Conservation (phyloP, 2,113 vertebrate species). For the Gorilla gorilla region DNA sequence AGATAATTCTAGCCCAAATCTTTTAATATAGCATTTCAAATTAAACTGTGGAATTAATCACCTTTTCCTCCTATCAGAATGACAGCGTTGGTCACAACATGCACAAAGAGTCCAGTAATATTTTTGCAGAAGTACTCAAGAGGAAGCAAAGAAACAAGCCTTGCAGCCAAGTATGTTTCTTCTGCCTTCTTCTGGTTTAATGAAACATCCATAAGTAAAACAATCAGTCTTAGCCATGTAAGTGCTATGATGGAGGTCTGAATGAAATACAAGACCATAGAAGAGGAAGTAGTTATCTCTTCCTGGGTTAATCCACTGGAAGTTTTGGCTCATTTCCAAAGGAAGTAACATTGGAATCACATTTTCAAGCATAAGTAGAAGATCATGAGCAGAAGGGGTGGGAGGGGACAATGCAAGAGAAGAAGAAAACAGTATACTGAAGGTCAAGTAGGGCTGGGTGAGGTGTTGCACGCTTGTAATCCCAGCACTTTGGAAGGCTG, state of each 20-base stretch:
- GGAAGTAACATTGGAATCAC: neutral
- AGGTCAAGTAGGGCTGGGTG: neutral
- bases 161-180: neutral
- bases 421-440: neutral
- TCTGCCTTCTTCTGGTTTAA: constrained; percentile 14
- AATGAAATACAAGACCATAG: neutral
- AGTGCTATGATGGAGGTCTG: neutral
- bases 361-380: neutral
- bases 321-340: neutral
- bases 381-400: neutral
- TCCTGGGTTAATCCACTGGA: neutral
- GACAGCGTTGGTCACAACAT: neutral
- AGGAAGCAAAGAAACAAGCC: neutral
- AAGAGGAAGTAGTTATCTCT: neutral
- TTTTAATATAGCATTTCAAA: neutral
- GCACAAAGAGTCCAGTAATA: neutral
- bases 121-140: neutral
- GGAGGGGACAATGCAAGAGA: neutral
- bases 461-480: no score
- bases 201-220: neutral
- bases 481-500: no score
- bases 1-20: constrained; percentile 8
- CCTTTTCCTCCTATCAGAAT: neutral
- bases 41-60: constrained; percentile 4
- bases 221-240: neutral